Conservation (phyloP, 2,113 vertebrate genomes). For the Halichoeres trimaculatus region DNA sequence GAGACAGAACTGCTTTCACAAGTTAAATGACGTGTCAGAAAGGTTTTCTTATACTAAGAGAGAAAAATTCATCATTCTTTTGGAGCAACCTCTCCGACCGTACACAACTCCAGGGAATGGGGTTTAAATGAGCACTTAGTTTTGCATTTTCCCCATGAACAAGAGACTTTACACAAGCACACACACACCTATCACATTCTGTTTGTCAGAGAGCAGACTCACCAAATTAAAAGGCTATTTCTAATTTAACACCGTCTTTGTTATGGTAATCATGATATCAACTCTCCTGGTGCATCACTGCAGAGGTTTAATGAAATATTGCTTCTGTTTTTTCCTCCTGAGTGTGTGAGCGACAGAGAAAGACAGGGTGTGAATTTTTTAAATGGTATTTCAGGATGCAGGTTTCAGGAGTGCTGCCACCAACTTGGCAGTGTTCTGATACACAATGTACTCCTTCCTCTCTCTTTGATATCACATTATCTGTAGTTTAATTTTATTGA, state of each 20-base stretch:
- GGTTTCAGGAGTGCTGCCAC: conserved; percentile 5
- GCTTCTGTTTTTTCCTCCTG: conserved; percentile 20
- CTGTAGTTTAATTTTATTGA: conserved; percentile 13
- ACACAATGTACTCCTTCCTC: conserved; percentile 14
- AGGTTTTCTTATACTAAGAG: not conserved
- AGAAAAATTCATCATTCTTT: conserved; percentile 20
- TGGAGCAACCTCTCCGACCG: conserved; percentile 14
- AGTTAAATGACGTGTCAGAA: conserved; percentile 12
- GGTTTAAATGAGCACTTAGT: conserved; percentile 42
- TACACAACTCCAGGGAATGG: conserved; percentile 7
- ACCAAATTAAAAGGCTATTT: conserved; percentile 58
- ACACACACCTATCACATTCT: conserved; percentile 6
- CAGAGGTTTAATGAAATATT: conserved; percentile 46
- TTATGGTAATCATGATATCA: conserved; percentile 63
- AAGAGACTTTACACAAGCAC: conserved; percentile 9
- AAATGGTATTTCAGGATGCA: conserved; percentile 36
- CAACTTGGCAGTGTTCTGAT: conserved; percentile 9
- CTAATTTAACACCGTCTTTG: conserved; percentile 66
- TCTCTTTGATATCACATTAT: not conserved
- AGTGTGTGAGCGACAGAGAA: not conserved
- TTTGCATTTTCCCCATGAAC: conserved; percentile 10
- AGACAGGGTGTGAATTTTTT: conserved; percentile 31
- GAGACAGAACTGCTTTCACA: conserved; percentile 8
- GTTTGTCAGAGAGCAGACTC: conserved; percentile 28
- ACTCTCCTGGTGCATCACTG: conserved; percentile 38